Base-by-base conservation (phyloP, 1,140 invertebrate species). In the Andricus grossulariae region DNA sequence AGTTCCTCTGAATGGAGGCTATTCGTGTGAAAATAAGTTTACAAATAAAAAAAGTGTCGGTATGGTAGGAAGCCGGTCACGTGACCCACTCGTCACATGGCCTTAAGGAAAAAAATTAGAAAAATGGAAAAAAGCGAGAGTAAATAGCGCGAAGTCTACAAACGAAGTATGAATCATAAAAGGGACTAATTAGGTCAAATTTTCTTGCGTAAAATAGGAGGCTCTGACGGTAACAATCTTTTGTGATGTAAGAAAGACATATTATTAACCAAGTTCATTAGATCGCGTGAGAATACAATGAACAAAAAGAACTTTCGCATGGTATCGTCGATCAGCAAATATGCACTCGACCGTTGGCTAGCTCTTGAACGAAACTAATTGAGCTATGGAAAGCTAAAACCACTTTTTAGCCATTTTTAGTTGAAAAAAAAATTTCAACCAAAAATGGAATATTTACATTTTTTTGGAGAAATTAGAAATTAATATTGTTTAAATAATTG, bases 241-340 rank as follows among this genome's bases (percentile, higher is more conserved):
- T 39, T 39, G 60, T 66, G 60, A 66, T 66, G 60, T 66, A 66
- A 66, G 12, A 66, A 66, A 19, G 60, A 16, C 60, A 25, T 39
- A n/a, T 21, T 66, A 66, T 66, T 66, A 66, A 39, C 60, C 60
- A 66, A 66, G 60, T 66, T 66, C 60, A 66, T 66, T 66, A 66
- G 60, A 66, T 66, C 60, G 60, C 60, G 60, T 66, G 60, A 66
- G 25, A 66, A 66, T 39, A 50, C 74, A 51, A 75, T 70, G 18
- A 75, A 75, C 39, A 50, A 12, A 54, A 74, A 50, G n/a, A 54
- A 74, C 66, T 52, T 66, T 55, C 75, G 49, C 49, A 71, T 32
- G 32, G n/a, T 54, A 54, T 72, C 52, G 15, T 66, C 55, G 73
- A 45, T 74, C 39, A 18, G 15, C 15, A n/a, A 54, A 66, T 66